Evolutionary conservation across 2,113 vertebrate species (phyloP).

Genomic region (Campylorhamphus procurvoides): DNA sequence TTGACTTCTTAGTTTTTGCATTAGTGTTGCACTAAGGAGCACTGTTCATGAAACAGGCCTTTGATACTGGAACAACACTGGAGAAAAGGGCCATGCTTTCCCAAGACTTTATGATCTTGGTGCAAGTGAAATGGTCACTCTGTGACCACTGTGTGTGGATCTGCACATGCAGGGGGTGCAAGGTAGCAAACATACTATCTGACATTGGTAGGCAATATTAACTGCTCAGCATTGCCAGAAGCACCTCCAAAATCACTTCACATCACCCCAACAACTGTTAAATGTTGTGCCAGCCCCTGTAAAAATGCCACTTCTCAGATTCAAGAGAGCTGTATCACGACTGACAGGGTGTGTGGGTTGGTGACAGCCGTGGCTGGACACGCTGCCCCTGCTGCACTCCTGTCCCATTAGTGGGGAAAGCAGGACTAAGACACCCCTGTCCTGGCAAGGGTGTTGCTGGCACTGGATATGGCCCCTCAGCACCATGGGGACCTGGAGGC

Average conservation of each 20-base stretch:
- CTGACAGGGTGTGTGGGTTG: background rate
- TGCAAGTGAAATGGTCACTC: background rate
- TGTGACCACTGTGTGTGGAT: too few species aligned
- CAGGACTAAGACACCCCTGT: background rate
- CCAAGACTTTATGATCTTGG: background rate
- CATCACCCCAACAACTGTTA: background rate
- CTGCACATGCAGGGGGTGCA: background rate
- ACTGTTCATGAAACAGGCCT: background rate
- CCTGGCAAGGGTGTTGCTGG: too few species aligned
- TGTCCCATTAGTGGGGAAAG: background rate
- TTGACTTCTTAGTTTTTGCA: background rate
- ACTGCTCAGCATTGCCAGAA: background rate
- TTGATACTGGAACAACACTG: background rate
- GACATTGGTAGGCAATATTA: background rate
- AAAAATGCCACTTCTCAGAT: background rate
- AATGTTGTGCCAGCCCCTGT: background rate
- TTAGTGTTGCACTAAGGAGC: background rate
- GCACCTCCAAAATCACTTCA: background rate
- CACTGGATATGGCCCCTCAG: too few species aligned
- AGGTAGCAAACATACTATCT: background rate
- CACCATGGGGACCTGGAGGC: too few species aligned
- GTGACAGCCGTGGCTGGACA: background rate
- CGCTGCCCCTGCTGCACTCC: background rate
- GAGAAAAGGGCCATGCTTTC: background rate
- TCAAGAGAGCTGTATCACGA: accelerated